Percentiles rank a stretch among this genome's conserved stretches.
Evolutionary conservation across 1,140 invertebrate genomes (phyloP).

Genomic region (Bombus superbus): DNA sequence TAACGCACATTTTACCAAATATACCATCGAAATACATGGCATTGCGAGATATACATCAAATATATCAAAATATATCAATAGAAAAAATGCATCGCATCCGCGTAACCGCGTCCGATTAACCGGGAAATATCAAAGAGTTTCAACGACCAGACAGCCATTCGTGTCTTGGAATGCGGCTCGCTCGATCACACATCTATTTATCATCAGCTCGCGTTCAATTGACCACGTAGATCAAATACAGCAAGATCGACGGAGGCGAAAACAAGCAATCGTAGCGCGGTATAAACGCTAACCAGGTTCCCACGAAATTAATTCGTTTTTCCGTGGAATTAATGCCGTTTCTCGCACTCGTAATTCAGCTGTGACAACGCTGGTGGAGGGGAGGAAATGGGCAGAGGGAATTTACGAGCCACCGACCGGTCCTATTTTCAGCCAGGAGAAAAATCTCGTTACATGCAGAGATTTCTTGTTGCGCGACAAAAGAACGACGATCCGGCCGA

Average conservation of each 20-base stretch:
- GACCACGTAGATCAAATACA: neutral
- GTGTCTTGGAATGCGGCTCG: too few species aligned
- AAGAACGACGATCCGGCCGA: neutral
- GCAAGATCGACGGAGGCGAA: neutral
- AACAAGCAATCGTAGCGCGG: conserved; percentile 20
- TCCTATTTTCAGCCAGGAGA: neutral
- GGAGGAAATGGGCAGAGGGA: neutral
- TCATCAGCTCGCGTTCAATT: neutral
- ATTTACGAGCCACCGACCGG: conserved; percentile 14
- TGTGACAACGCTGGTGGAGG: too few species aligned
- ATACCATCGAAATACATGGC: too few species aligned
- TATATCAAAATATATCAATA: too few species aligned
- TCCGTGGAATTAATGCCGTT: conserved; percentile 22
- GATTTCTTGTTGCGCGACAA: neutral
- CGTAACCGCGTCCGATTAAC: neutral
- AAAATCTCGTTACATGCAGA: conserved; percentile 5
- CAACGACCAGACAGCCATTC: too few species aligned
- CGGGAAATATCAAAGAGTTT: neutral
- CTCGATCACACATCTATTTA: neutral
- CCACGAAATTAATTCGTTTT: conserved; percentile 32
- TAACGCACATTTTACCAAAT: too few species aligned
- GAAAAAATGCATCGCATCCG: too few species aligned
- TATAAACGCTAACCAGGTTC: neutral
- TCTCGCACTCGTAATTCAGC: conserved; percentile 16
- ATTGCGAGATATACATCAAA: too few species aligned